Conservation (phyloP, 1,140 invertebrate species). For the Drosophila kepulauana region DNA sequence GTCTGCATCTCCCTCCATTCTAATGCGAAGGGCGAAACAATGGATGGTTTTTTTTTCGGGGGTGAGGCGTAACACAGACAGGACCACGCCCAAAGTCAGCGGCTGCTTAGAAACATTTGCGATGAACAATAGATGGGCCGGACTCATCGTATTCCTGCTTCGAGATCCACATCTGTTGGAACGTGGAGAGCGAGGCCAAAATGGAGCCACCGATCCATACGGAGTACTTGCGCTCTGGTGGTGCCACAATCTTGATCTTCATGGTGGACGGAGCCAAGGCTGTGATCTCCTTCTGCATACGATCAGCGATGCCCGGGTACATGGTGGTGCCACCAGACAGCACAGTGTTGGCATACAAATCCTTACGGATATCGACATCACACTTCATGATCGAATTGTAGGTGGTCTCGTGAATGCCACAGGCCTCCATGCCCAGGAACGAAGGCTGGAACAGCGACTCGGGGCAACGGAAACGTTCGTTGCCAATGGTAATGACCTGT, state of each 20-base stretch:
- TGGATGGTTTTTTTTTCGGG: constrained; percentile 16
- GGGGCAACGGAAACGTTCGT: constrained; percentile 96
- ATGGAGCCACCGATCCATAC: constrained; percentile 96
- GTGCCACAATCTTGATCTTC: constrained; percentile 98
- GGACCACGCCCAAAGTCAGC: constrained; percentile 73
- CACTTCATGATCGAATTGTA: constrained; percentile 98
- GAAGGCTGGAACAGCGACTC: constrained; percentile 96
- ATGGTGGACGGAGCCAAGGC: constrained; percentile 94
- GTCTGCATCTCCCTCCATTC: constrained; percentile 32
- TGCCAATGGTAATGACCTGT: constrained; percentile 95
- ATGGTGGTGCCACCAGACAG: constrained; percentile 93
- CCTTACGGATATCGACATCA: constrained; percentile 95
- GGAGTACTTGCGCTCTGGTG: constrained; percentile 96
- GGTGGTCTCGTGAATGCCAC: constrained; percentile 95
- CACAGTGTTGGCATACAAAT: constrained; percentile 96
- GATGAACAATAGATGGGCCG: constrained; percentile 96
- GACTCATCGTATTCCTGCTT: constrained; percentile 98
- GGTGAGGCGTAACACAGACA: constrained; percentile 86
- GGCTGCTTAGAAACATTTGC: constrained; percentile 96
- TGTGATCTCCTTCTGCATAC: constrained; percentile 96
- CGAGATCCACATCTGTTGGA: constrained; percentile 98
- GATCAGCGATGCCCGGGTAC: constrained; percentile 92
- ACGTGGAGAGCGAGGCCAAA: constrained; percentile 93
- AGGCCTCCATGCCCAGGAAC: constrained; percentile 95
- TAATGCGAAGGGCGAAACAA: constrained; percentile 5